Conservation (phyloP, 2,797 vertebrate species). For the Cossypha heuglini region DNA sequence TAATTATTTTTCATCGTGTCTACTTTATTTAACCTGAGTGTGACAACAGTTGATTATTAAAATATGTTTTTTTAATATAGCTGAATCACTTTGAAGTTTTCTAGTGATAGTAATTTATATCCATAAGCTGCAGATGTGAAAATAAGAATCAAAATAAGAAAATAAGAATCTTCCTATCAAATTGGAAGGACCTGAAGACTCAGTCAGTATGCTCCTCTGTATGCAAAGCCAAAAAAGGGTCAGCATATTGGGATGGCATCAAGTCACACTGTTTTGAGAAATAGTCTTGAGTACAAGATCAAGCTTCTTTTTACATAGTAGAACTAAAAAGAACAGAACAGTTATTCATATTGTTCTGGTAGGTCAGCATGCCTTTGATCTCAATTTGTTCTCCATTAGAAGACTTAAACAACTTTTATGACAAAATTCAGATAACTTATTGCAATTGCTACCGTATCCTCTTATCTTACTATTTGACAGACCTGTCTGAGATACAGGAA, state of each 20-base stretch:
- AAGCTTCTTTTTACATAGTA: neutral
- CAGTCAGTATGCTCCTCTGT: neutral
- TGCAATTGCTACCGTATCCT: neutral
- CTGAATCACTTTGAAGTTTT: neutral
- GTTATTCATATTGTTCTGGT: neutral
- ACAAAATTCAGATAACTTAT: neutral
- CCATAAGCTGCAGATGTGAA: neutral
- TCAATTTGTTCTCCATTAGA: neutral
- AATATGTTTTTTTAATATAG: neutral
- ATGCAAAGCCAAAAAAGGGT: neutral
- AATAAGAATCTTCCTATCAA: neutral
- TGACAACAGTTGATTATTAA: neutral
- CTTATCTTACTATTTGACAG: neutral
- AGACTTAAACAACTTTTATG: neutral
- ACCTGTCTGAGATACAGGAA: neutral
- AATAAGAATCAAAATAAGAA: neutral
- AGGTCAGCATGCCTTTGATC: neutral
- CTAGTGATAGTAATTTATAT: neutral
- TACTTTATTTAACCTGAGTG: neutral
- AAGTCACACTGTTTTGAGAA: neutral
- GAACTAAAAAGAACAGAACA: neutral
- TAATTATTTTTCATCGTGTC: neutral
- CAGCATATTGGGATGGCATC: neutral
- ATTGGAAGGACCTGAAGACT: neutral
- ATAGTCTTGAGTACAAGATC: neutral